A percentile compares a stretch with the other conserved stretches of the same genome.
Conservation (phyloP, 2,797 vertebrate species). For the Acrocephalus scirpaceus region DNA sequence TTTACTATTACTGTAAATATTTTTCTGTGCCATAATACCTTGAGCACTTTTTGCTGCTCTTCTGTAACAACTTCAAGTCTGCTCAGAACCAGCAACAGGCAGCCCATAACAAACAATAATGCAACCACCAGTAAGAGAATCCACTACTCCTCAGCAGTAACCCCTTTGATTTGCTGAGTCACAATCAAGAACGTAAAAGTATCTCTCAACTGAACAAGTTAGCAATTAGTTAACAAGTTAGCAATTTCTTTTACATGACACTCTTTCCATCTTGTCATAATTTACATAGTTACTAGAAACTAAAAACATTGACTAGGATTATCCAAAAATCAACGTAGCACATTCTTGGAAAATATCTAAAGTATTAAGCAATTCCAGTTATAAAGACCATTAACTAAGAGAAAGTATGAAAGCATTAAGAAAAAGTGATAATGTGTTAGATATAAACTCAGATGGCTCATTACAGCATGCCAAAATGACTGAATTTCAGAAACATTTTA, state of each 20-base stretch:
- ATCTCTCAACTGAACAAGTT: background rate
- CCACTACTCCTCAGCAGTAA: background rate
- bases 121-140: background rate
- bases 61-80: background rate
- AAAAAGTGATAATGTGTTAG: background rate
- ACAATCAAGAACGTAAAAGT: background rate
- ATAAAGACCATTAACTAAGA: background rate
- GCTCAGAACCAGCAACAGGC: background rate
- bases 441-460: background rate
- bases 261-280: background rate
- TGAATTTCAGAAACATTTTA: constrained; percentile 37
- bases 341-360: background rate
- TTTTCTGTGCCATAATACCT: background rate
- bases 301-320: background rate
- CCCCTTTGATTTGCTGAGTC: background rate
- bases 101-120: background rate
- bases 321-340: background rate
- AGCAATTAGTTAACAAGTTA: background rate
- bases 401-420: background rate
- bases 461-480: constrained; percentile 20
- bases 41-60: background rate
- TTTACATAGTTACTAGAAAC: background rate
- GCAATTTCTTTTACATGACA: background rate
- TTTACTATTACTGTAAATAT: background rate
- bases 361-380: background rate